These are phyloP conservation scores for Geotrupes spiniger DNA, from an alignment of 2,888 invertebrate species.

Conservation along the genomic window DNA sequence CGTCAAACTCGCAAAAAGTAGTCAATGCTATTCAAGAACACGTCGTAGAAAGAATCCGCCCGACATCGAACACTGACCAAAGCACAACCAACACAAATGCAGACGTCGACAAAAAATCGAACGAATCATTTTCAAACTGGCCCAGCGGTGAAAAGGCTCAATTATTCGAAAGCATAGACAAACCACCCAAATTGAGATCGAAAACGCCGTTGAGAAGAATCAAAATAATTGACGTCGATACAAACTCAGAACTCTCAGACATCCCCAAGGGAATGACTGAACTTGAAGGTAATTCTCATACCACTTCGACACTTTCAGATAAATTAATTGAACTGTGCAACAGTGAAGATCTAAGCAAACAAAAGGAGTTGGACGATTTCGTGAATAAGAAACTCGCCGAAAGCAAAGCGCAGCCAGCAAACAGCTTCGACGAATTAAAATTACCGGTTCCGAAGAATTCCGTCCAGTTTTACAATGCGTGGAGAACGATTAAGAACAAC, in stretches of 20 bases:
- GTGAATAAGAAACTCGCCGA: constrained; percentile 15
- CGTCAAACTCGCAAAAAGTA: too few species aligned
- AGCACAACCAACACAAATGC: constrained; percentile 35
- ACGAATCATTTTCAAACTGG: constrained; percentile 37
- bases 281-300: constrained; percentile 31
- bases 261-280: constrained; percentile 28
- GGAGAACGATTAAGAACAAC: constrained; percentile 58
- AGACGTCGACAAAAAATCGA: background rate
- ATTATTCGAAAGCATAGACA: constrained; percentile 54
- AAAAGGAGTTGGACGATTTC: too few species aligned
- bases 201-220: constrained; percentile 61
- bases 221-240: constrained; percentile 16
- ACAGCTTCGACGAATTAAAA: constrained; percentile 27
- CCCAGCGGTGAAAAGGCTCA: constrained; percentile 40
- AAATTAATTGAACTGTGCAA: too few species aligned
- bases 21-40: constrained; percentile 7
- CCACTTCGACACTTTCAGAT: too few species aligned
- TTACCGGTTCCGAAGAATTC: constrained; percentile 58
- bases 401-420: constrained; percentile 9
- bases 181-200: constrained; percentile 55
- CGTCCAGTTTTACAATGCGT: constrained; percentile 63
- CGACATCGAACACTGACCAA: background rate
- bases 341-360: too few species aligned
- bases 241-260: background rate
- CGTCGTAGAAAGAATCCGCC: constrained; percentile 9